Conservation (phyloP, 2,113 vertebrate species). For the Mirounga angustirostris region DNA sequence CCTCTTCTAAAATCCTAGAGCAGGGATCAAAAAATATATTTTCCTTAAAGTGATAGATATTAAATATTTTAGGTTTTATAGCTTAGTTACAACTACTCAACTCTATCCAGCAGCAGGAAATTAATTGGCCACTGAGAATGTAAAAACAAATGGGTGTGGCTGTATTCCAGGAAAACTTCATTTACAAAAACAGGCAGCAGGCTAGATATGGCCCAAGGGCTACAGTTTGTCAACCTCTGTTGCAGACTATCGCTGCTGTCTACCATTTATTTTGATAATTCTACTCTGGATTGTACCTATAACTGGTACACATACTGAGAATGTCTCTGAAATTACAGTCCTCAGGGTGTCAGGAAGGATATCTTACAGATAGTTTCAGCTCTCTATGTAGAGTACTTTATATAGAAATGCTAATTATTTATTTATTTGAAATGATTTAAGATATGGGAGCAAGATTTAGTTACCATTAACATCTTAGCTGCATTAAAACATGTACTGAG, state of each 20-base stretch:
- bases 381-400: not conserved
- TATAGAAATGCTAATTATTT: not conserved
- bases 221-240: not conserved
- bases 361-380: not conserved
- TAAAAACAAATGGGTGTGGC: not conserved
- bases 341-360: not conserved
- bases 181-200: not conserved
- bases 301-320: not conserved
- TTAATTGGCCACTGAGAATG: not conserved
- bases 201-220: not conserved
- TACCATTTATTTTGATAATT: slow-evolving; percentile 21
- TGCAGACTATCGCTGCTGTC: not conserved
- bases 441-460: not conserved
- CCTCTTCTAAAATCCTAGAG: not conserved
- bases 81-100: not conserved
- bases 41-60: not conserved
- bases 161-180: not conserved
- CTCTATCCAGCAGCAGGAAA: not conserved
- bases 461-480: not conserved
- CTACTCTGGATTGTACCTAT: not conserved
- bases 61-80: not conserved
- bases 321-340: not conserved
- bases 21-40: not conserved
- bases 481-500: not conserved
- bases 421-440: not conserved